These are phyloP conservation scores for Eristalinus aeneus DNA, from an alignment of 2,888 invertebrate species.

Conservation along the genomic window DNA sequence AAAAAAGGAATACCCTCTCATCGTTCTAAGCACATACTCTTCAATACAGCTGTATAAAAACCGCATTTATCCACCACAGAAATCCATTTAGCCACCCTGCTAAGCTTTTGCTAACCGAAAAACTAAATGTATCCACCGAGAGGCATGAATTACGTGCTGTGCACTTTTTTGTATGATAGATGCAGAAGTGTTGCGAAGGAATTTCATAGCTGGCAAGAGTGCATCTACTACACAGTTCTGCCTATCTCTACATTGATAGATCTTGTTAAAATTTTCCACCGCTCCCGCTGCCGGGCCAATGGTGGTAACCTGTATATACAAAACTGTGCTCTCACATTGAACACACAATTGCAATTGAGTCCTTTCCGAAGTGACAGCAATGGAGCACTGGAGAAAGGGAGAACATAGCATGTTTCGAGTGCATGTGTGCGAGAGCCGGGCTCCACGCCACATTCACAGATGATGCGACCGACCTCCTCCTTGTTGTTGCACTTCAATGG, in stretches of 20 bases:
- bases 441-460: constrained; percentile 29
- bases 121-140: constrained; percentile 14
- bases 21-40: constrained; percentile 19
- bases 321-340: background rate
- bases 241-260: constrained; percentile 7
- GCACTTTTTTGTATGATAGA: background rate
- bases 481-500: constrained; percentile 51
- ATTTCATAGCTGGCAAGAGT: constrained; percentile 21
- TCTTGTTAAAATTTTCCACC: constrained; percentile 5
- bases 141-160: background rate
- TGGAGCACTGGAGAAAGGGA: constrained; percentile 7
- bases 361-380: background rate
- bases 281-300: background rate
- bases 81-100: constrained; percentile 36
- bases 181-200: background rate
- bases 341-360: constrained; percentile 42
- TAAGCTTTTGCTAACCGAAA: constrained; percentile 39
- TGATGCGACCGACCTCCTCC: constrained; percentile 23
- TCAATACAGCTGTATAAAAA: constrained; percentile 9
- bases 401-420: constrained; percentile 2
- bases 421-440: constrained; percentile 30
- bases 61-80: constrained; percentile 33
- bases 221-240: constrained; percentile 19
- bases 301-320: background rate
- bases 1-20: constrained; percentile 1